These are phyloP conservation scores for Electrophaes corylata DNA, from an alignment of 2,888 invertebrate genomes.

Conservation along the genomic window DNA sequence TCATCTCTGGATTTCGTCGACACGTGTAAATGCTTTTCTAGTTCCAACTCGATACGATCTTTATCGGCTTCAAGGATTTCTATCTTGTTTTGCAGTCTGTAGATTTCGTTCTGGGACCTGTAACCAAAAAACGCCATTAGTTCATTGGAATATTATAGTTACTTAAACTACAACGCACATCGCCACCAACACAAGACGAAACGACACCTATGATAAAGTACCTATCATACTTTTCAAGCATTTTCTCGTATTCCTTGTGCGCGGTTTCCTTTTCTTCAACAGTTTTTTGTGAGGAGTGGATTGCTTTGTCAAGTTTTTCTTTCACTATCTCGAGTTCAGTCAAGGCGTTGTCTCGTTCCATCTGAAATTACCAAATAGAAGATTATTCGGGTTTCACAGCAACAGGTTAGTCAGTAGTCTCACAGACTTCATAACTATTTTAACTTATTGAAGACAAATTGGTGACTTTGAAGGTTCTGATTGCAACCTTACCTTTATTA, in stretches of 20 bases:
- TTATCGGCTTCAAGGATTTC: conserved; percentile 95
- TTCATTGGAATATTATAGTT: conserved; percentile 19
- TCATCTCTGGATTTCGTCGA: conserved; percentile 93
- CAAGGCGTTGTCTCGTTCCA: conserved; percentile 93
- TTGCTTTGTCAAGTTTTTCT: conserved; percentile 95
- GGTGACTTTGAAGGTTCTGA: too few relatives aligned
- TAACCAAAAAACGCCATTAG: conserved; percentile 44
- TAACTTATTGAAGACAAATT: too few relatives aligned
- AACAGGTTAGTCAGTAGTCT: neutral
- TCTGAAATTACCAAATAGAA: conserved; percentile 73
- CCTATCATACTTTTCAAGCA: conserved; percentile 96
- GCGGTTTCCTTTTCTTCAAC: conserved; percentile 94
- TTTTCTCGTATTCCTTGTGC: conserved; percentile 95
- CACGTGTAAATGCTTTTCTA: conserved; percentile 92
- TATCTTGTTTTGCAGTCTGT: conserved; percentile 93
- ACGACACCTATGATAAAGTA: conserved; percentile 77
- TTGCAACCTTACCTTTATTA: too few relatives aligned
- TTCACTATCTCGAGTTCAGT: conserved; percentile 94
- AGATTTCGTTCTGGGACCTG: conserved; percentile 95
- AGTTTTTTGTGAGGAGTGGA: conserved; percentile 91
- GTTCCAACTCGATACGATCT: conserved; percentile 92
- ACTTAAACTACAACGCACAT: conserved; percentile 47
- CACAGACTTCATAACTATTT: neutral
- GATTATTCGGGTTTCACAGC: neutral
- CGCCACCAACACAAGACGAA: conserved; percentile 74